Base-by-base conservation (phyloP, 2,797 vertebrate species). In the Chaunax sp. region DNA sequence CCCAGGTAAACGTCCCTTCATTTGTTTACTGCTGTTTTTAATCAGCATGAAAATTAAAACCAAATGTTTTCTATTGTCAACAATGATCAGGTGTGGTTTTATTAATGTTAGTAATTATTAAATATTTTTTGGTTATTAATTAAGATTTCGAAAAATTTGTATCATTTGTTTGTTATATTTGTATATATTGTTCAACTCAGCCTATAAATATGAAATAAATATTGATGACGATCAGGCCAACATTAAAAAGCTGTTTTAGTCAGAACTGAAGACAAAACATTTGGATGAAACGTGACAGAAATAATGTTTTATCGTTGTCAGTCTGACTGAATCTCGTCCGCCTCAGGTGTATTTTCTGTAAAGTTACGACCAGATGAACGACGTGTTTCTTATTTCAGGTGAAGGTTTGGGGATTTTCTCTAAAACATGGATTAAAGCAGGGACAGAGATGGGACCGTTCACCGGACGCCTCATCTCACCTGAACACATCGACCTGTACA, bases 361-460 rank as follows among this genome's bases (percentile, higher is more conserved):
- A 30, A 5, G 28, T 30, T 30, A 30, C 9, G 5, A 30, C 9
- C 5, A 9, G 28, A 30, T 30, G 28, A 9, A 30, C 28, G 35
- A 37, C 3, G 35, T 14, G 14, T 40, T 40, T 16, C 35, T 35
- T 50, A 1, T 46, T 55, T 0, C 77, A 90, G 97, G 97, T 0
- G 97, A 99, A 74, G 97, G 97, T 28, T 87, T 99, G 22, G 97
- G 97, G 25, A 99, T 99, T 83, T 99, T 98, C 93, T 98, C 97
- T 52, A 98, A 98, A 70, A 98, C 96, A 0, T 99, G 97, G 97
- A 98, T 99, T 80, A 98, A 99, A 71, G 96, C 97, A 0, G 96
- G 97, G 35, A 97, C 97, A 0, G 97, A 99, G 85, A 99, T 99
- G 97, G 97, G 97, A 0, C 97, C 97, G 0, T 99, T 98, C 92